Base-by-base conservation (phyloP, 2,113 vertebrate species). In the Brachyhypopomus occidentalis region DNA sequence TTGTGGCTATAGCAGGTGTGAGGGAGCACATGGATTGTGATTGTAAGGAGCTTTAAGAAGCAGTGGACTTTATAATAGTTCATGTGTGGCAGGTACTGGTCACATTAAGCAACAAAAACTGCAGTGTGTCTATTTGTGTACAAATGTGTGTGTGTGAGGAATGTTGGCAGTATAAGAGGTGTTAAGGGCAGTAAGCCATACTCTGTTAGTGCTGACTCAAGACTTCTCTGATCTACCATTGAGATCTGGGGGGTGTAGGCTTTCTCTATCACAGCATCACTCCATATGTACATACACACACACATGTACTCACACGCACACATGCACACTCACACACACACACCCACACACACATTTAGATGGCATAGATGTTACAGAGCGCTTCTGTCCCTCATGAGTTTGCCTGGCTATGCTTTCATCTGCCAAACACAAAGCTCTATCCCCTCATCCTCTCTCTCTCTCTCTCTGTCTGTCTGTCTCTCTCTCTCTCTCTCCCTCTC, bases 131-230 rank as follows among this genome's bases (percentile, higher is more conserved):
- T 56, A 25, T 52, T 14, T 23, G 38, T 36, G 55, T 30, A 27
- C 64, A 66, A 55, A n/a, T 52, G 64, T 55, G 56, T 72, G 67
- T 63, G 30, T 1, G 69, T 45, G 76, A 56, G 58, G 69, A 64
- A 56, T 25, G 36, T 27, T 60, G 71, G 71, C n/a, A 62, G 38
- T 67, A 19, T 62, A 8, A 5, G 30, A 59, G 63, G 62, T 9
- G 16, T 66, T 56, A 64, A 58, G 19, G 79, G 48, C 48, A 67
- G 23, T 52, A 75, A 25, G 79, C 79, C 72, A 81, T 36, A 72
- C 41, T 55, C 72, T 19, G 20, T 27, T 45, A 75, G 60, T 75
- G 79, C 79, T 81, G 79, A 81, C 60, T 81, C 79, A 55, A 58
- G 25, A 66, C 30, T 11, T 56, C 55, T 70, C 34, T 30, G 25